phyloP scores from a whole-genome alignment of 1,140 invertebrate genomes.

The Augochlora pura region DNA sequence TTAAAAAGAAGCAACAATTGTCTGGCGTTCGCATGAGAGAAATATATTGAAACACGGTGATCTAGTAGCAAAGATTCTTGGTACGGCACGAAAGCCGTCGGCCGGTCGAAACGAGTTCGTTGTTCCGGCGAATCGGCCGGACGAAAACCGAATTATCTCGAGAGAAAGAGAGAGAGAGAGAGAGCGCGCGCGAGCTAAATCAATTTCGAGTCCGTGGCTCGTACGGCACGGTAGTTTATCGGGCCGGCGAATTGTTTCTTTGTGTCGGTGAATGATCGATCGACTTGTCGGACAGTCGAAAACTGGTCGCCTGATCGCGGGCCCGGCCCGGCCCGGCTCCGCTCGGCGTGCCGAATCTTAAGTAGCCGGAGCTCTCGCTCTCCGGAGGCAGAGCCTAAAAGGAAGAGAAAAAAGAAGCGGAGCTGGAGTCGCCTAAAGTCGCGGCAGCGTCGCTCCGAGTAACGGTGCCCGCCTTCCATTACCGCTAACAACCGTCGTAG shows the following conservation, averaged over 20 bases:
- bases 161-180: too few relatives aligned
- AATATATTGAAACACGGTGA: too few relatives aligned
- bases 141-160: conserved; percentile 17
- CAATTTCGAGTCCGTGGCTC: conserved; percentile 31
- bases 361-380: too few relatives aligned
- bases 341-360: too few relatives aligned
- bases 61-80: too few relatives aligned
- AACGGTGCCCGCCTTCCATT: conserved; percentile 44
- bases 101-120: not conserved
- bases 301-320: conserved; percentile 60
- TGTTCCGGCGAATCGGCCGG: not conserved
- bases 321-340: conserved; percentile 3
- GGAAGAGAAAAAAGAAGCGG: too few relatives aligned
- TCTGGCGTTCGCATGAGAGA: too few relatives aligned
- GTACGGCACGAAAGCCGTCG: too few relatives aligned
- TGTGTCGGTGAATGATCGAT: conserved; percentile 65
- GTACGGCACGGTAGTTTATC: conserved; percentile 41
- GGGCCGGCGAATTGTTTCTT: conserved; percentile 63
- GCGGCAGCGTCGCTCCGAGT: not conserved
- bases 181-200: conserved; percentile 35
- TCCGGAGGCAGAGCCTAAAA: too few relatives aligned
- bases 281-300: conserved; percentile 55
- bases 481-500: not conserved
- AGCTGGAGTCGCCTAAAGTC: too few relatives aligned
- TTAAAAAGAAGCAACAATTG: too few relatives aligned